Conservation (phyloP, 2,888 invertebrate genomes). For the Drosophila colorata region DNA sequence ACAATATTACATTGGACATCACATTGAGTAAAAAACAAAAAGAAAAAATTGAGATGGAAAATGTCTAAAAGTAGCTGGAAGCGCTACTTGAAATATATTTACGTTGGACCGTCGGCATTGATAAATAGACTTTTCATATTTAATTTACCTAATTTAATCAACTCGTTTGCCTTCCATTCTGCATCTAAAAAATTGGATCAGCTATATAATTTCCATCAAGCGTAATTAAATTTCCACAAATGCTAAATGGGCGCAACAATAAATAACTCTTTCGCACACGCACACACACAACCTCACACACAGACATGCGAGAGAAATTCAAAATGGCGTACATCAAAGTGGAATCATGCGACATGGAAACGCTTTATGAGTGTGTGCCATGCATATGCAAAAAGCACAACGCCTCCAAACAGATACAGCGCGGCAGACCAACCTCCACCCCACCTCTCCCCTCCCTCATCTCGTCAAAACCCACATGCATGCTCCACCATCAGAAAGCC, state of each 20-base stretch:
- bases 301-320: slow-evolving; percentile 40
- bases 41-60: not conserved
- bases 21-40: no score
- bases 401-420: slow-evolving; percentile 24
- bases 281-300: slow-evolving; percentile 18
- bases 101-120: not conserved
- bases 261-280: slow-evolving; percentile 56
- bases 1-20: no score
- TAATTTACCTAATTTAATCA: not conserved
- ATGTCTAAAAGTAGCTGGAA: not conserved
- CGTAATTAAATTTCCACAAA: slow-evolving; percentile 47
- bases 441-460: not conserved
- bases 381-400: slow-evolving; percentile 65
- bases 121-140: no score
- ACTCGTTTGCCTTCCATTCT: slow-evolving; percentile 1
- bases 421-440: not conserved
- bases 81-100: not conserved
- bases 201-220: slow-evolving; percentile 48
- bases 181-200: slow-evolving; percentile 41
- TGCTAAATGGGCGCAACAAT: slow-evolving; percentile 40
- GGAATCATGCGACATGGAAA: slow-evolving; percentile 73
- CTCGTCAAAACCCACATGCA: not conserved
- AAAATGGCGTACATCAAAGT: slow-evolving; percentile 75
- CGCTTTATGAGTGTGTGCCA: slow-evolving; percentile 60
- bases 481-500: slow-evolving; percentile 3